phyloP scores from a whole-genome alignment of 2,888 invertebrate genomes.

The Didymodactylos carnosus region DNA sequence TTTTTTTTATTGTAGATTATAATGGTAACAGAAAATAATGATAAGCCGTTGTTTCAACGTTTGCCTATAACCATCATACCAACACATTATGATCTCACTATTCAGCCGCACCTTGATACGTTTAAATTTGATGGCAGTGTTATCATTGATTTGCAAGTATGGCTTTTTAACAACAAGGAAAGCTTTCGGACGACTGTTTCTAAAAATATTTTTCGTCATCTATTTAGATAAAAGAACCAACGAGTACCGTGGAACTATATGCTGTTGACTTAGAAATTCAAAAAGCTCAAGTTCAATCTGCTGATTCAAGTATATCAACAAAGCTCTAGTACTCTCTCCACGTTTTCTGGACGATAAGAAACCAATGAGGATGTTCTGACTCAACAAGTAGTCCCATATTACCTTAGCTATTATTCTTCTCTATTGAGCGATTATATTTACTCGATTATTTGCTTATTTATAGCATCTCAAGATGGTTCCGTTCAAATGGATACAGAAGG shows the following conservation, averaged over 20 bases:
- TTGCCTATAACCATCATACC: slow-evolving; percentile 5
- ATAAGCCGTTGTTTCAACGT: slow-evolving; percentile 3
- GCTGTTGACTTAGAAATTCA: slow-evolving; percentile 4
- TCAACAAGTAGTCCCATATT: no score
- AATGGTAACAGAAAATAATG: no score
- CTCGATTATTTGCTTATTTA: not conserved
- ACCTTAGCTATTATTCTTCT: no score
- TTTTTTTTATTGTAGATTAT: no score
- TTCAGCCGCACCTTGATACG: slow-evolving; percentile 2
- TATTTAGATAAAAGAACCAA: not conserved
- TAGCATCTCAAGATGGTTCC: not conserved
- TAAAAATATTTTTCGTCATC: not conserved
- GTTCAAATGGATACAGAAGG: not conserved
- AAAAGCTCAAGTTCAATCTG: not conserved
- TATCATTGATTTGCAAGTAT: slow-evolving; percentile 7
- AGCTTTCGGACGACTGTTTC: not conserved
- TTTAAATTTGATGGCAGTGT: slow-evolving; percentile 12
- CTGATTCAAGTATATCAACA: no score
- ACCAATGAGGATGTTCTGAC: no score
- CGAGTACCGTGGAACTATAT: slow-evolving; percentile 3
- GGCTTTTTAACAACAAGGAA: no score
- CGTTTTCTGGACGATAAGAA: no score
- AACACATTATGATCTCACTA: slow-evolving; percentile 3
- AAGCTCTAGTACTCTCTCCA: no score
- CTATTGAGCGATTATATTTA: not conserved